Evolutionary conservation across 2,797 vertebrate species (phyloP).

Genomic region (Thunnus albacares): DNA sequence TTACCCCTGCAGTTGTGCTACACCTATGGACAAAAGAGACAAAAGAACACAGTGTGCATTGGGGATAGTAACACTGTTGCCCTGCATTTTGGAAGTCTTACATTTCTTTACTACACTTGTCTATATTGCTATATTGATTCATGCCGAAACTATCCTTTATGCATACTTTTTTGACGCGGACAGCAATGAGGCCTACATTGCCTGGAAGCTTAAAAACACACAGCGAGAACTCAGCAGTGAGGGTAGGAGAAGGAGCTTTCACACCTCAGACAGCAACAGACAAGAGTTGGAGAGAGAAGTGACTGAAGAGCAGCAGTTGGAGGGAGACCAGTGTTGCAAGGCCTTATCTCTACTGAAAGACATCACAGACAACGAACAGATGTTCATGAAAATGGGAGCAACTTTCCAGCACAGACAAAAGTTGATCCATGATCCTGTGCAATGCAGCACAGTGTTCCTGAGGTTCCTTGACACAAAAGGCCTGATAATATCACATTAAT

Average conservation of each 20-base stretch:
- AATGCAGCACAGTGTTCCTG: constrained; percentile 29
- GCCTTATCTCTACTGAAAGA: constrained; percentile 36
- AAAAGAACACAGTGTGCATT: too few species aligned
- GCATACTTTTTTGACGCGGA: constrained; percentile 21
- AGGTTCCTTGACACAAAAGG: constrained; percentile 37
- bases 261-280: constrained; percentile 13
- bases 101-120: too few species aligned
- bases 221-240: background rate
- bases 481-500: constrained; percentile 19
- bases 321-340: constrained; percentile 16
- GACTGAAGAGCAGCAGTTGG: constrained; percentile 20
- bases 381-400: constrained; percentile 43
- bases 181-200: constrained; percentile 29
- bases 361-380: constrained; percentile 33
- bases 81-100: too few species aligned
- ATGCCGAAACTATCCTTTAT: background rate
- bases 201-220: constrained; percentile 16
- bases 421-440: constrained; percentile 23
- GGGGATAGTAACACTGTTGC: too few species aligned
- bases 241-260: constrained; percentile 3
- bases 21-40: too few species aligned
- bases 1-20: too few species aligned
- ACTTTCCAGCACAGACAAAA: constrained; percentile 36
- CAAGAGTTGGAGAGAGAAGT: constrained; percentile 15
- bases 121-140: too few species aligned